These are phyloP conservation scores for Lamellibrachia columna DNA, from an alignment of 2,888 invertebrate species.

Conservation along the genomic window DNA sequence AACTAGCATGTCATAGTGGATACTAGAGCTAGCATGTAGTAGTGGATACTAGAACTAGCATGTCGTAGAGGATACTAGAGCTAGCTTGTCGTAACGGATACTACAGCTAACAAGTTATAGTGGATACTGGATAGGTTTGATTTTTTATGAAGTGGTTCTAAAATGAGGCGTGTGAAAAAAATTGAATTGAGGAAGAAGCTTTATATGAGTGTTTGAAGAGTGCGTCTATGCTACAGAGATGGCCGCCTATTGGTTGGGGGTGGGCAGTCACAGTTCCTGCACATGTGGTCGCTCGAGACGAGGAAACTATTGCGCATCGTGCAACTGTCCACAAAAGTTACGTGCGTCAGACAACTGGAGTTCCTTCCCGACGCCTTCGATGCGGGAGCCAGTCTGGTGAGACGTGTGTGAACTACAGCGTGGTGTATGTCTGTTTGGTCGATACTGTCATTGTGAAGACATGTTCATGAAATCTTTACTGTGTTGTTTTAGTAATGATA, in stretches of 20 bases:
- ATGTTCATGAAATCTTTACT: not conserved
- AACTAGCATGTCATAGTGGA: no score
- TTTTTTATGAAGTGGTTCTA: no score
- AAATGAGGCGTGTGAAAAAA: no score
- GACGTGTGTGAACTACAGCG: not conserved
- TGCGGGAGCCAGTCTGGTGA: slow-evolving; percentile 58
- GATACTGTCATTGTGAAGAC: not conserved
- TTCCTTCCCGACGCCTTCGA: slow-evolving; percentile 62
- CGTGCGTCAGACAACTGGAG: slow-evolving; percentile 56
- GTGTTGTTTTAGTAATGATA: not conserved
- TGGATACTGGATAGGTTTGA: no score
- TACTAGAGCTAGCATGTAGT: no score
- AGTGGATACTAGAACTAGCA: no score
- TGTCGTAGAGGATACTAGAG: no score
- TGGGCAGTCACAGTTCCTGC: slow-evolving; percentile 61
- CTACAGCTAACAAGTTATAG: no score
- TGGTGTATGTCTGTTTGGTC: not conserved
- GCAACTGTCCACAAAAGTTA: slow-evolving; percentile 60
- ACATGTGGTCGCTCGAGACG: slow-evolving; percentile 63
- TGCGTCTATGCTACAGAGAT: slow-evolving; percentile 51
- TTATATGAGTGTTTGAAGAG: not conserved
- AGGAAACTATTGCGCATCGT: slow-evolving; percentile 57
- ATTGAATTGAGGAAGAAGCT: no score
- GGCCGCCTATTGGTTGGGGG: slow-evolving; percentile 61
- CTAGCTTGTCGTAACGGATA: no score